Percentiles rank a stretch among this genome's conserved stretches.
Evolutionary conservation across 2,888 invertebrate genomes (phyloP).

Genomic region (Chrysolina haemoptera): DNA sequence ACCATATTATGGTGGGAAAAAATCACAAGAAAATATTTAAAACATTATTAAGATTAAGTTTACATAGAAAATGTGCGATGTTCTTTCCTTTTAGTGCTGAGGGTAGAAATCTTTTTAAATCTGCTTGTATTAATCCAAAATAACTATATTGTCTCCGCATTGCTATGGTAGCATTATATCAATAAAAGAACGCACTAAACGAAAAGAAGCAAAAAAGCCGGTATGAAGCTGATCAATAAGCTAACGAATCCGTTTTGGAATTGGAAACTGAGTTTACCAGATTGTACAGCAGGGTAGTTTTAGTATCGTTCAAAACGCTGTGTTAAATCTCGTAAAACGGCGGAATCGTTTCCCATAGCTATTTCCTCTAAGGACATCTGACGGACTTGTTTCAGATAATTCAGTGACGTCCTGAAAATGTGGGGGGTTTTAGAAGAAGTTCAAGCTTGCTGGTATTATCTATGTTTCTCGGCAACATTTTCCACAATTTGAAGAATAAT

Average conservation of each 20-base stretch:
- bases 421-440: too few species aligned
- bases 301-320: constrained; percentile 16
- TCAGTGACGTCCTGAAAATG: constrained; percentile 5
- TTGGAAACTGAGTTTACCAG: constrained; percentile 21
- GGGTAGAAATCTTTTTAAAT: too few species aligned
- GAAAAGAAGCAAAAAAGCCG: constrained; percentile 1
- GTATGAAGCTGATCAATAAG: constrained; percentile 16
- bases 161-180: constrained; percentile 1
- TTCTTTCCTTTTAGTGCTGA: too few species aligned
- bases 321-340: constrained; percentile 16
- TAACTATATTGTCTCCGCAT: neutral
- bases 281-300: constrained; percentile 18
- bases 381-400: neutral
- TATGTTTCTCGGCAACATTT: too few species aligned
- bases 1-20: too few species aligned
- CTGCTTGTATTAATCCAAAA: neutral
- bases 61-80: too few species aligned
- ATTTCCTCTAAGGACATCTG: constrained; percentile 24
- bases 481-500: too few species aligned
- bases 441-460: too few species aligned
- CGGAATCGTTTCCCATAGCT: constrained; percentile 15
- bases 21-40: too few species aligned
- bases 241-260: constrained; percentile 13
- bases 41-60: too few species aligned
- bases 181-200: constrained; percentile 8